phyloP scores from a whole-genome alignment of 2,113 vertebrate genomes.

The Callopanchax toddi region DNA sequence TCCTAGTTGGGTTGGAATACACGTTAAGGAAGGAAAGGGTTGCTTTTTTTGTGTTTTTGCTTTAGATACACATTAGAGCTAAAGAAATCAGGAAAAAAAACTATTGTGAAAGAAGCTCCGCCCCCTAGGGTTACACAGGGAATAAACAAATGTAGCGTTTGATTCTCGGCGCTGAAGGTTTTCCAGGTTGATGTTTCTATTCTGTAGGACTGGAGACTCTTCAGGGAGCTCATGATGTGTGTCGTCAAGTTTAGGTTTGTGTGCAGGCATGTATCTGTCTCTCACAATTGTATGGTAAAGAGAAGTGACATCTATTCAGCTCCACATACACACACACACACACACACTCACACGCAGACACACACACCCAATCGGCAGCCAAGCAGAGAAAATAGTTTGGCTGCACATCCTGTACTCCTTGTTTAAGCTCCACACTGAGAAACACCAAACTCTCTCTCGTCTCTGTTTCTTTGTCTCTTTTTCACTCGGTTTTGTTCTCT shows the following conservation, averaged over 20 bases:
- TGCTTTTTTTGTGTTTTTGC: background rate
- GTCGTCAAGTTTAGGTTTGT: background rate
- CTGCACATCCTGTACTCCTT: conserved; percentile 77
- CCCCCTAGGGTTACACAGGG: conserved; percentile 16
- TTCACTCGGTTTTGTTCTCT: conserved; percentile 52
- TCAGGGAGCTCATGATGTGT: background rate
- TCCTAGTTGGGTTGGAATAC: background rate
- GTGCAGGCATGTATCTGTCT: conserved; percentile 3
- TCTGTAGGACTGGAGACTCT: background rate
- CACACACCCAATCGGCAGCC: conserved; percentile 60
- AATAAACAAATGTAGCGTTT: conserved; percentile 11
- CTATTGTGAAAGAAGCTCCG: background rate
- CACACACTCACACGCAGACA: conserved; percentile 45
- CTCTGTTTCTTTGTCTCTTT: conserved; percentile 53
- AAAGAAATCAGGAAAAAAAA: background rate
- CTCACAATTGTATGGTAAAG: conserved; percentile 41
- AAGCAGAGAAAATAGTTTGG: conserved; percentile 79
- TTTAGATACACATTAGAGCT: conserved; percentile 11
- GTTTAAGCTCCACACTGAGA: conserved; percentile 71
- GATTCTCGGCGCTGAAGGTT: conserved; percentile 9
- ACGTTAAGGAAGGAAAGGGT: background rate
- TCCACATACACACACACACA: conserved; percentile 34
- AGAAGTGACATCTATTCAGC: conserved; percentile 40
- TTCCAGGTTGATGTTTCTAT: conserved; percentile 21
- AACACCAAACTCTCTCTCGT: conserved; percentile 65